Percentiles rank a stretch among this genome's conserved stretches.
Conservation (phyloP, 2,113 vertebrate genomes). For the Physeter macrocephalus region DNA sequence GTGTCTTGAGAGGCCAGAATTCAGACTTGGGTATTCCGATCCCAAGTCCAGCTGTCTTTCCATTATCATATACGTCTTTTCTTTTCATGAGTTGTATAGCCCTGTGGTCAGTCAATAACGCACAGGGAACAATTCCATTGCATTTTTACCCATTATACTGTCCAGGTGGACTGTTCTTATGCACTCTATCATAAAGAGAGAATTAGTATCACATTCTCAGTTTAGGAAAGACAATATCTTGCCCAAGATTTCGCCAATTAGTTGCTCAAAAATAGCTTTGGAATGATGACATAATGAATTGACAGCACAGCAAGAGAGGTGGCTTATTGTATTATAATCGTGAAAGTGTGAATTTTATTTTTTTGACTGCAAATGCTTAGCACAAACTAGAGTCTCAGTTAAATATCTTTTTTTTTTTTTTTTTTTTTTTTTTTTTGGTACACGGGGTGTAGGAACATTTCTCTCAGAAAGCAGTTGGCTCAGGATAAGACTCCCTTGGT, state of each 20-base stretch:
- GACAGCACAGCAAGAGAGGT: not conserved
- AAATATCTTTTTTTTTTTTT: not conserved
- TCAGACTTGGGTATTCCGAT: not conserved
- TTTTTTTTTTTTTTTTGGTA: too few relatives aligned
- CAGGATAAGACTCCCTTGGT: constrained; percentile 29
- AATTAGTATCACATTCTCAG: not conserved
- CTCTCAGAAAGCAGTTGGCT: constrained; percentile 62
- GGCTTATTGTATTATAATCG: not conserved
- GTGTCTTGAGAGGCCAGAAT: not conserved
- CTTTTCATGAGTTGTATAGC: not conserved
- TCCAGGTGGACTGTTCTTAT: not conserved
- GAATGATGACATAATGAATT: not conserved
- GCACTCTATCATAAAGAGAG: not conserved
- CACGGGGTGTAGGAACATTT: constrained; percentile 22
- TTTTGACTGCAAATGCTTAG: not conserved
- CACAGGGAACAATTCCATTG: not conserved
- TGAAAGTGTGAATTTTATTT: not conserved
- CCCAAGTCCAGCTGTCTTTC: not conserved
- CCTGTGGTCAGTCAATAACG: not conserved
- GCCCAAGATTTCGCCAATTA: not conserved
- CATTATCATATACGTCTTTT: not conserved
- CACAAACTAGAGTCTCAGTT: not conserved
- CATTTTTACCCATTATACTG: not conserved
- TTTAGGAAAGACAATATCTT: not conserved
- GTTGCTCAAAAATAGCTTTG: not conserved